A percentile compares a stretch with the other conserved stretches of the same genome.
phyloP scores from a whole-genome alignment of 2,113 vertebrate genomes.

The Prunella himalayana region DNA sequence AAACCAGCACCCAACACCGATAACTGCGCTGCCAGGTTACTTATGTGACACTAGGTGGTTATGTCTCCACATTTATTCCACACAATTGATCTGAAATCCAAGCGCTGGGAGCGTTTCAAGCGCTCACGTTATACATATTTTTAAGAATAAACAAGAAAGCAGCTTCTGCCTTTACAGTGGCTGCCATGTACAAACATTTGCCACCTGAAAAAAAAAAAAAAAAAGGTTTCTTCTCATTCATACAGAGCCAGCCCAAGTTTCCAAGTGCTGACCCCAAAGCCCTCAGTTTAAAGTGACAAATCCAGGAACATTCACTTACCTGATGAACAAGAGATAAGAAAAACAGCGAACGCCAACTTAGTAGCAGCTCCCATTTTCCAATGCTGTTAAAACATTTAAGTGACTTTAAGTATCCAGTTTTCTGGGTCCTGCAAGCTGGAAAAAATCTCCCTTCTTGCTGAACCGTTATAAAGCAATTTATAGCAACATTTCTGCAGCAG shows the following conservation, averaged over 20 bases:
- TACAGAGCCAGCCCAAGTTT: not conserved
- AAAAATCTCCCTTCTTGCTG: constrained; percentile 63
- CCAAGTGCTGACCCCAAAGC: not conserved
- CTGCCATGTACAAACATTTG: not conserved
- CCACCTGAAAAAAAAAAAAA: not conserved
- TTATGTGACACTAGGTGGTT: not conserved
- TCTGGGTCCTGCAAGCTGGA: constrained; percentile 65
- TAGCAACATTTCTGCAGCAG: constrained; percentile 34
- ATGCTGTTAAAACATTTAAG: constrained; percentile 68
- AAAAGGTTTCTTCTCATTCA: not conserved
- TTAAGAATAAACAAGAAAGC: not conserved
- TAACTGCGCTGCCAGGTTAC: not conserved
- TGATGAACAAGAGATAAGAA: constrained; percentile 99
- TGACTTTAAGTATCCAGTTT: constrained; percentile 74
- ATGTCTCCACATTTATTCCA: not conserved
- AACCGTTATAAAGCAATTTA: constrained; percentile 69
- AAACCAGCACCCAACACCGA: not conserved
- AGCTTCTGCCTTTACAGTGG: not conserved
- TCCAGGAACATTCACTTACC: constrained; percentile 76
- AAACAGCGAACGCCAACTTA: constrained; percentile 96
- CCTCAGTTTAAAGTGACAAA: not conserved
- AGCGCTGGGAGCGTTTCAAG: not conserved
- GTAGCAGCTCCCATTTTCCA: constrained; percentile 98
- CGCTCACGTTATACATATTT: fast-evolving
- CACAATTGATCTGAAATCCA: not conserved